Evolutionary conservation across 2,888 invertebrate genomes (phyloP), one percentile per base, ranked within the genome.

Genomic region (Melangyna quadrimaculata): DNA sequence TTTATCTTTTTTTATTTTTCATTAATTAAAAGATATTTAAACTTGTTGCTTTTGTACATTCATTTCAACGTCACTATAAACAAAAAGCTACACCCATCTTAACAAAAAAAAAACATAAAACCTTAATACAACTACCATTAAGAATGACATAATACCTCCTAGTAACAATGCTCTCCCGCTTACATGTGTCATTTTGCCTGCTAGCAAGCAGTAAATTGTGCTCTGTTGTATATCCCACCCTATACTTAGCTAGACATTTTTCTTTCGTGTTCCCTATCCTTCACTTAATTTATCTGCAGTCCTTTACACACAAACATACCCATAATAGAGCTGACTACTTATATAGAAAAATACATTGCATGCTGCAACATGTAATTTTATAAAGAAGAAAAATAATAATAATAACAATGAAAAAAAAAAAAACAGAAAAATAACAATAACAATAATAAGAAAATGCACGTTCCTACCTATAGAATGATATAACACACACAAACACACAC

Each of bases 281-380:
- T 69, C 80, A 69, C 48, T 73, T 81, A 81, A 86, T 86, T 86
- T 86, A 86, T 86, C 86, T 73, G 80, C 86, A 86, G 86, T 86
- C 77, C 70, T 81, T 73, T 24, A 35, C 29, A 45, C 29, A 45
- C 45, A 45, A 51, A 27, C 51, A 51, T 51, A 51, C 24, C 6
- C 3, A 53, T 27, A 12, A 1, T 1, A 3, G 14, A 27, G 22
- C 3, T 1, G 4, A 51, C 1, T 5, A 22, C n/a, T 17, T n/a
- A 55, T 55, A 19, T 24, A n/a, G 2, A 81, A 81, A 81, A 73
- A 63, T 45, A 61, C 86, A 59, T 86, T 77, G 86, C 86, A 86
- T 84, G 86, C 72, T 78, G 86, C 81, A 78, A 69, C 45, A 81
- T 70, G 48, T 86, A 77, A 86, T 77, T 81, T 75, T 35, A 17